phyloP scores from a whole-genome alignment of 2,888 invertebrate species.

The Diachrysia chrysitis region DNA sequence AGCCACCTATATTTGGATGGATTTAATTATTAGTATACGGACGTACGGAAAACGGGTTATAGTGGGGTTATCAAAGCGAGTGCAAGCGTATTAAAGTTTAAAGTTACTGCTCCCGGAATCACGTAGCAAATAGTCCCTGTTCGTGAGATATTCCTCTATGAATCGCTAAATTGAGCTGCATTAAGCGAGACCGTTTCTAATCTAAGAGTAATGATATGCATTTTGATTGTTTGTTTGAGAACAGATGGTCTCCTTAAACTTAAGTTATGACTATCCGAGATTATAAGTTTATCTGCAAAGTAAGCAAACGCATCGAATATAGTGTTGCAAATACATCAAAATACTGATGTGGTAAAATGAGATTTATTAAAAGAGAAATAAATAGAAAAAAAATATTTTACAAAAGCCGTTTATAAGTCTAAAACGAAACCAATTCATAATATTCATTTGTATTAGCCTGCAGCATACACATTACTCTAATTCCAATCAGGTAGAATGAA shows the following conservation, averaged over 20 bases:
- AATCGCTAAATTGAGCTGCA: conserved; percentile 35
- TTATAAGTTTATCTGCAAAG: neutral
- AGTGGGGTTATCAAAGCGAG: neutral
- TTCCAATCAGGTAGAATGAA: conserved; percentile 38
- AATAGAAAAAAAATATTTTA: neutral
- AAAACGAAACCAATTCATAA: neutral
- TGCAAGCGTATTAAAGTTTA: conserved; percentile 29
- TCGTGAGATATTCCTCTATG: conserved; percentile 26
- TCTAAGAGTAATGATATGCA: conserved; percentile 26
- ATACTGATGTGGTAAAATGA: too few species aligned
- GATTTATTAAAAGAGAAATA: too few species aligned
- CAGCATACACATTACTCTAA: conserved; percentile 30
- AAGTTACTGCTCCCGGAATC: conserved; percentile 19
- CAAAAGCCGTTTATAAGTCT: neutral
- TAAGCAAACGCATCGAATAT: neutral
- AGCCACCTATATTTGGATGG: too few species aligned
- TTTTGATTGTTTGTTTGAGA: conserved; percentile 28
- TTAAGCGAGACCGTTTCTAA: conserved; percentile 14
- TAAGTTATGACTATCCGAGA: too few species aligned
- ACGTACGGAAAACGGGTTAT: conserved; percentile 3
- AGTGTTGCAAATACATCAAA: neutral
- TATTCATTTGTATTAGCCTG: conserved; percentile 28
- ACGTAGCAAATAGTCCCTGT: conserved; percentile 15
- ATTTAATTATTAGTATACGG: too few species aligned
- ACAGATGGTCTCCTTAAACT: too few species aligned